These are phyloP conservation scores for Clostera curtula DNA, from an alignment of 2,888 invertebrate genomes.

Conservation along the genomic window DNA sequence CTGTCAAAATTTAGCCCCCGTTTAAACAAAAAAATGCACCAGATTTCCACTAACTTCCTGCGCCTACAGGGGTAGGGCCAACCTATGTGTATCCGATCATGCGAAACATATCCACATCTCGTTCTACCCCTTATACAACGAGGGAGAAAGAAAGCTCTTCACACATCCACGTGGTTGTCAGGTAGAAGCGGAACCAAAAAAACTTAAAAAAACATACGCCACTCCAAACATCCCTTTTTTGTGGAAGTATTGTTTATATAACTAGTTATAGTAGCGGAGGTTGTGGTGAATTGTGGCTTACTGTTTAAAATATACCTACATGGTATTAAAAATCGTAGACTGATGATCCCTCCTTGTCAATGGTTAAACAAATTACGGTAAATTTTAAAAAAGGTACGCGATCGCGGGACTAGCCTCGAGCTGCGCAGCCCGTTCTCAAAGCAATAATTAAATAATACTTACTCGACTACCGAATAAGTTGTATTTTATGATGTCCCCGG, in stretches of 20 bases:
- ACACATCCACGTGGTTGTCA: constrained; percentile 63
- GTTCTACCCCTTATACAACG: constrained; percentile 23
- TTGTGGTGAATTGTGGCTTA: constrained; percentile 50
- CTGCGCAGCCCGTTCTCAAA: constrained; percentile 48
- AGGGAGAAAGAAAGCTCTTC: constrained; percentile 38
- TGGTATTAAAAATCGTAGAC: constrained; percentile 13
- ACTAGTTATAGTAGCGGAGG: constrained; percentile 52
- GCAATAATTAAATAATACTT: constrained; percentile 71
- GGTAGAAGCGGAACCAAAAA: constrained; percentile 67
- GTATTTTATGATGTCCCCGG: constrained; percentile 60
- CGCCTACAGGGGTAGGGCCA: constrained; percentile 41
- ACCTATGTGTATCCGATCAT: constrained; percentile 31
- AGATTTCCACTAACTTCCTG: constrained; percentile 71
- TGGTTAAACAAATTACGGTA: constrained; percentile 30
- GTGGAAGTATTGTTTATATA: constrained; percentile 56
- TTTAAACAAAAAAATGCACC: constrained; percentile 66
- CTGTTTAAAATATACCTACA: constrained; percentile 28
- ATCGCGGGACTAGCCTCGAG: constrained; percentile 41
- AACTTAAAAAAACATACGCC: constrained; percentile 56
- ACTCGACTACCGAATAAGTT: constrained; percentile 65
- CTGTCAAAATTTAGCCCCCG: constrained; percentile 56
- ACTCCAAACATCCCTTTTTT: constrained; percentile 71
- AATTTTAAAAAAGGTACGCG: constrained; percentile 31
- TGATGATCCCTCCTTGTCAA: constrained; percentile 24
- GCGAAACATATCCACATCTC: constrained; percentile 44